These are phyloP conservation scores for Eupeodes corollae DNA, from an alignment of 1,140 invertebrate genomes.

Conservation along the genomic window DNA sequence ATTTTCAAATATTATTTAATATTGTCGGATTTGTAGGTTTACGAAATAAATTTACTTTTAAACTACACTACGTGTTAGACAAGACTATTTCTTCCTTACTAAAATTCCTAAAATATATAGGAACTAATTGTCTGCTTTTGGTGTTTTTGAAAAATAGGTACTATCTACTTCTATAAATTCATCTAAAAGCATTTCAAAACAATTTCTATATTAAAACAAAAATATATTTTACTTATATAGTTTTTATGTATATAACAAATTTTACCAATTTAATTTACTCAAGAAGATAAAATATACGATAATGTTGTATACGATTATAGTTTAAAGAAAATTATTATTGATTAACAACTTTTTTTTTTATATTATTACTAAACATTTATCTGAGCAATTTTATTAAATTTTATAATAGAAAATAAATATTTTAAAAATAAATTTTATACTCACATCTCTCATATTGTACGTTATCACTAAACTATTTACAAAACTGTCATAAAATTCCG, in stretches of 20 bases:
- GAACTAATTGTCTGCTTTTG: too few species aligned
- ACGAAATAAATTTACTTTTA: too few species aligned
- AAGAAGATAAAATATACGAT: background rate
- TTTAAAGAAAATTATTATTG: background rate
- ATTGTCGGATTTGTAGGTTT: too few species aligned
- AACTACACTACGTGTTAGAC: too few species aligned
- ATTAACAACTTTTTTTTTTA: background rate
- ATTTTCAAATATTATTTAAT: too few species aligned
- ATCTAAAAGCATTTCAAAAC: too few species aligned
- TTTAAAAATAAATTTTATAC: constrained; percentile 22
- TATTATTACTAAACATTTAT: background rate
- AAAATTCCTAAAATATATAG: too few species aligned
- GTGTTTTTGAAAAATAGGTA: too few species aligned
- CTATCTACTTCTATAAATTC: too few species aligned
- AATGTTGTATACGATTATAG: background rate
- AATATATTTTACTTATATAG: background rate
- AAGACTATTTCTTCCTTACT: too few species aligned
- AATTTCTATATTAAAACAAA: too few species aligned
- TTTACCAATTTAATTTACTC: background rate
- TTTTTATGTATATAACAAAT: background rate
- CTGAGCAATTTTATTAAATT: background rate
- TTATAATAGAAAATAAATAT: background rate
- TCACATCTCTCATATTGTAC: constrained; percentile 91
- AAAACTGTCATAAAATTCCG: constrained; percentile 89
- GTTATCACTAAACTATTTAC: constrained; percentile 91